A percentile compares a stretch with the other conserved stretches of the same genome.
Evolutionary conservation across 2,113 vertebrate genomes (phyloP).

Genomic region (Apeltes quadracus): DNA sequence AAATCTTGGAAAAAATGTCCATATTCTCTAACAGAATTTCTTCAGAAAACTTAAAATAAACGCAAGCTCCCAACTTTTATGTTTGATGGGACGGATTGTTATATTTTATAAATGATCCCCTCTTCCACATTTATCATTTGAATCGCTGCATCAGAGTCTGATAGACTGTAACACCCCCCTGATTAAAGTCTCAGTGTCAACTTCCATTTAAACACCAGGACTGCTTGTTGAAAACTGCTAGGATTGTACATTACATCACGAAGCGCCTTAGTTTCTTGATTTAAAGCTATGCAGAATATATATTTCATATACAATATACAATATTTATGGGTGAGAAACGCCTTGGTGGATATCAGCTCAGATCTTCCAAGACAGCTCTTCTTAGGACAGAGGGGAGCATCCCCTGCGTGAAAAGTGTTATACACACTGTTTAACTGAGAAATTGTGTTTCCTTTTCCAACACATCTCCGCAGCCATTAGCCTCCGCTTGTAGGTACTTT

Average conservation of each 20-base stretch:
- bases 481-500: constrained; percentile 33
- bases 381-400: constrained; percentile 12
- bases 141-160: constrained; percentile 13
- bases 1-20: too few species aligned
- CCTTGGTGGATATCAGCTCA: constrained; percentile 45
- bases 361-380: constrained; percentile 39
- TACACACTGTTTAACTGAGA: constrained; percentile 73
- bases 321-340: constrained; percentile 58
- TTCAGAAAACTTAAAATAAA: not conserved
- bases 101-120: not conserved
- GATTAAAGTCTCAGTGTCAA: constrained; percentile 27
- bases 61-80: not conserved
- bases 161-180: constrained; percentile 5
- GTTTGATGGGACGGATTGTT: not conserved
- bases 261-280: constrained; percentile 22
- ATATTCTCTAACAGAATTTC: not conserved
- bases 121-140: constrained; percentile 26
- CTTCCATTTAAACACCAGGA: constrained; percentile 10
- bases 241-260: constrained; percentile 14
- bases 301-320: constrained; percentile 48
- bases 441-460: constrained; percentile 67
- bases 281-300: constrained; percentile 34
- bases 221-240: constrained; percentile 39
- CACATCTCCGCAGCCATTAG: constrained; percentile 65
- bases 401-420: constrained; percentile 54